Conservation (phyloP, 2,113 vertebrate genomes). For the Genyomyrus donnyi region DNA sequence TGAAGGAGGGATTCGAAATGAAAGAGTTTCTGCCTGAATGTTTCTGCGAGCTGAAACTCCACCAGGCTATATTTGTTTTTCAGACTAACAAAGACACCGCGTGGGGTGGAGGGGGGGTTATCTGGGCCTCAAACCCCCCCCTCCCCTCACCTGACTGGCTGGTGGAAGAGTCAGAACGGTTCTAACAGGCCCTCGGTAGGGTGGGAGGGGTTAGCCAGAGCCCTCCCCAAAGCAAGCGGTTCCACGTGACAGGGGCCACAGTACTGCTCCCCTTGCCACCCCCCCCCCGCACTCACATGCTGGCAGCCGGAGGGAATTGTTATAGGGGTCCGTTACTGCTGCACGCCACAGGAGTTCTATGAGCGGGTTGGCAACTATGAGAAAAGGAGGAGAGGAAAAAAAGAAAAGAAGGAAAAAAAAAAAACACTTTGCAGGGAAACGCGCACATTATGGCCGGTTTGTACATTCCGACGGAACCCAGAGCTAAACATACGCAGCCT, state of each 20-base stretch:
- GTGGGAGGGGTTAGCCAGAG: not conserved
- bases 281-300: constrained; percentile 20
- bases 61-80: not conserved
- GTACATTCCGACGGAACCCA: not conserved
- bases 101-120: constrained; percentile 3
- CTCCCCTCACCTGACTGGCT: constrained; percentile 41
- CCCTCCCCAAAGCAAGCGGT: constrained; percentile 23
- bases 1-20: not conserved
- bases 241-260: constrained; percentile 42
- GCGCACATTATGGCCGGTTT: not conserved
- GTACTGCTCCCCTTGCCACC: constrained; percentile 25
- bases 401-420: not conserved
- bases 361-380: not conserved
- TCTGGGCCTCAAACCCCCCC: constrained; percentile 15
- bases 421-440: not conserved
- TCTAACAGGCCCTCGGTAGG: not conserved
- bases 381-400: not conserved
- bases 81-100: not conserved
- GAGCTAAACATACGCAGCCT: not conserved
- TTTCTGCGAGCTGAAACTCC: not conserved
- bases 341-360: not conserved
- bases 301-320: not conserved
- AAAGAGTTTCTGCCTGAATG: not conserved
- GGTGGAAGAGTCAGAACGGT: constrained; percentile 38
- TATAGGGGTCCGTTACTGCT: not conserved